A percentile compares a stretch with the other conserved stretches of the same genome.
Evolutionary conservation across 2,797 vertebrate genomes (phyloP).

Genomic region (Peromyscus melanophrys): DNA sequence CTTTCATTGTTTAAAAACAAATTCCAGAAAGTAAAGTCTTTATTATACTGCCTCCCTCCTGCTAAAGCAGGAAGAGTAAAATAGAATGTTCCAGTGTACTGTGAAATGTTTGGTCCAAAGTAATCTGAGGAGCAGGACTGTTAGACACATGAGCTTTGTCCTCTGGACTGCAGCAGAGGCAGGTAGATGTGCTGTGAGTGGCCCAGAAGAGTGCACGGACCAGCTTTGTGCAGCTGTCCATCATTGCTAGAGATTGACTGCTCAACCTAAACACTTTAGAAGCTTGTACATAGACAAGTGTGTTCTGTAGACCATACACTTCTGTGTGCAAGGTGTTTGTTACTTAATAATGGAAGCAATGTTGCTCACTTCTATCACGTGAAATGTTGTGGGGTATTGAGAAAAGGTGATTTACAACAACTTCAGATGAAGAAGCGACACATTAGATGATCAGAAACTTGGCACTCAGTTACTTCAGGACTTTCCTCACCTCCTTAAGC

Average conservation of each 20-base stretch:
- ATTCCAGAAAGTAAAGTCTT: conserved; percentile 56
- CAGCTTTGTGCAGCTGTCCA: neutral
- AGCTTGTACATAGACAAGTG: neutral
- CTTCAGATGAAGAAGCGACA: conserved; percentile 24
- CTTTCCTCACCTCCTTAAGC: conserved; percentile 13
- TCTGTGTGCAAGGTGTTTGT: neutral
- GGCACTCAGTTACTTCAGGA: conserved; percentile 39
- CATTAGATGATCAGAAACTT: conserved; percentile 24
- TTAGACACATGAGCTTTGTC: neutral
- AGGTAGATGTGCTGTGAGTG: neutral
- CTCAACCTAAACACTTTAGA: conserved; percentile 3
- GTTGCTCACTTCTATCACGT: conserved; percentile 21
- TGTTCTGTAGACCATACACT: conserved; percentile 54
- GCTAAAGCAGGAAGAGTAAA: conserved; percentile 40
- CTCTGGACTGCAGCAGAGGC: neutral
- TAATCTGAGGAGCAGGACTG: neutral
- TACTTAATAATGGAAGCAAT: conserved; percentile 60
- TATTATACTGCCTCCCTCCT: conserved; percentile 11
- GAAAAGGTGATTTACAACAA: conserved; percentile 39
- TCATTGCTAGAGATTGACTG: neutral
- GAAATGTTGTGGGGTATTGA: conserved; percentile 15
- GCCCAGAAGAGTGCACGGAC: neutral
- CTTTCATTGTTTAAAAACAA: conserved; percentile 52
- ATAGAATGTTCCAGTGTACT: neutral
- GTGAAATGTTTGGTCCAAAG: conserved; percentile 3